Evolutionary conservation across 2,888 invertebrate species (phyloP).

Genomic region (Ennomos fuscantarius): DNA sequence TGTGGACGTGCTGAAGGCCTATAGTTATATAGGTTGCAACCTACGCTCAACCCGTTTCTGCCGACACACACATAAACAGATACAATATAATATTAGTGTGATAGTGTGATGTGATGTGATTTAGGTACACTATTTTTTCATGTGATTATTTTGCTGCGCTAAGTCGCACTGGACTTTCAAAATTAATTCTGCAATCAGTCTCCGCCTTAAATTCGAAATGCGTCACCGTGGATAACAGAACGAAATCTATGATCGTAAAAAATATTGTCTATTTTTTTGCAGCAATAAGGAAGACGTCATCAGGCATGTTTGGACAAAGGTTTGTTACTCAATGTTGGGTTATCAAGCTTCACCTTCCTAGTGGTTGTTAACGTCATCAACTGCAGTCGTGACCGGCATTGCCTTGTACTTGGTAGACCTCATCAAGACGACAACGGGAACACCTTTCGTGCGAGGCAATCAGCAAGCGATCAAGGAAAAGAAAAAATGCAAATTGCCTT

Average conservation of each 20-base stretch:
- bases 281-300: conserved; percentile 35
- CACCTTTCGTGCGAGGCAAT: conserved; percentile 13
- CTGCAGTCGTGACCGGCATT: conserved; percentile 35
- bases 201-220: conserved; percentile 14
- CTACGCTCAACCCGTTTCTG: too few relatives aligned
- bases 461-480: conserved; percentile 6
- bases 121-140: too few relatives aligned
- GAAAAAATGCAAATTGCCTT: conserved; percentile 12
- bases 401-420: conserved; percentile 29
- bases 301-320: conserved; percentile 29
- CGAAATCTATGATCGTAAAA: conserved; percentile 20
- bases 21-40: too few relatives aligned
- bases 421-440: conserved; percentile 27
- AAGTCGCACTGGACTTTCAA: too few relatives aligned
- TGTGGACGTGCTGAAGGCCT: too few relatives aligned
- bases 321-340: conserved; percentile 14
- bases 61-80: too few relatives aligned
- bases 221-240: conserved; percentile 1
- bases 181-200: too few relatives aligned
- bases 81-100: too few relatives aligned
- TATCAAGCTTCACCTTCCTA: conserved; percentile 33
- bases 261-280: conserved; percentile 34
- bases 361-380: conserved; percentile 31
- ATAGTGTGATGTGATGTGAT: too few relatives aligned
- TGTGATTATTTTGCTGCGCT: too few relatives aligned